A percentile compares a stretch with the other conserved stretches of the same genome.
phyloP scores from a whole-genome alignment of 2,113 vertebrate species.

The Pandion haliaetus region DNA sequence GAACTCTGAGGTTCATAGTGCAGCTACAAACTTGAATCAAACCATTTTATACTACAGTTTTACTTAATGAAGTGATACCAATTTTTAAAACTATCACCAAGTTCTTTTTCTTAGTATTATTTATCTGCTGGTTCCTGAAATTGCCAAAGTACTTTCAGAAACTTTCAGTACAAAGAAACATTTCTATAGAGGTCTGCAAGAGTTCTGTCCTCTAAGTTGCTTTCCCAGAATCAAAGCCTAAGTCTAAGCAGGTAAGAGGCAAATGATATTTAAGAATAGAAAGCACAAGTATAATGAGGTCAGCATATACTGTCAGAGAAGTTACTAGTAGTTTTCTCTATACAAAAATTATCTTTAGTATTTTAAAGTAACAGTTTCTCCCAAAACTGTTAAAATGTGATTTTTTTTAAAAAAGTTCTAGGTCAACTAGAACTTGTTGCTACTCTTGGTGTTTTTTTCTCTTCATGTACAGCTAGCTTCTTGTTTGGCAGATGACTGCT shows the following conservation, averaged over 20 bases:
- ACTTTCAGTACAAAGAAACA: not conserved
- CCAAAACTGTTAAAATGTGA: not conserved
- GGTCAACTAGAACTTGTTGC: not conserved
- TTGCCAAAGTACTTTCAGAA: not conserved
- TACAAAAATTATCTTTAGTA: not conserved
- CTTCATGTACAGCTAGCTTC: not conserved
- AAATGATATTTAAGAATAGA: not conserved
- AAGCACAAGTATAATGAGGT: not conserved
- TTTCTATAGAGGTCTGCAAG: not conserved
- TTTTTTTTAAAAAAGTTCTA: not conserved
- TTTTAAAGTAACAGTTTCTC: not conserved
- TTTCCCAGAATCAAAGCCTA: not conserved
- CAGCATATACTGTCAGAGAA: not conserved
- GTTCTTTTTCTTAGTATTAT: not conserved
- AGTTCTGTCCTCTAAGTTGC: not conserved
- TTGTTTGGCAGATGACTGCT: not conserved
- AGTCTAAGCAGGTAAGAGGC: not conserved
- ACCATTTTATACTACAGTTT: not conserved
- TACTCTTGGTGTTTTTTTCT: rapidly evolving
- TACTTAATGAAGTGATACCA: not conserved
- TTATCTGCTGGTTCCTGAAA: not conserved
- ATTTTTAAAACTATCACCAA: not conserved
- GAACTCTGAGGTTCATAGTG: not conserved
- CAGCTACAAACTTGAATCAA: not conserved
- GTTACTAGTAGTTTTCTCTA: not conserved